Conservation (phyloP, 2,888 invertebrate species). For the Ennomos erosarius region DNA sequence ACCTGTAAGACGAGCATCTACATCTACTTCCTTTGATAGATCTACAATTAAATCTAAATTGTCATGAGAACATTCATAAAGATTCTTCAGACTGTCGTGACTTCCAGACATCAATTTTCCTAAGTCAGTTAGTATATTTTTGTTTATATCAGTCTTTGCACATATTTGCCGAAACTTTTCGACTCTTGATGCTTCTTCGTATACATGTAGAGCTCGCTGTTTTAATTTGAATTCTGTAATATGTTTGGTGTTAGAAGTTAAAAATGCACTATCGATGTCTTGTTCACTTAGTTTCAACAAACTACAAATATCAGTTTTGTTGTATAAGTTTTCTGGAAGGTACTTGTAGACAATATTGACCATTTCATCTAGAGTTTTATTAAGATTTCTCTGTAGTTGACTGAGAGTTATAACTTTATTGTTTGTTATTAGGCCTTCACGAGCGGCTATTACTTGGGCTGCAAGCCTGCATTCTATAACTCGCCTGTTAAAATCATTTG, state of each 20-base stretch:
- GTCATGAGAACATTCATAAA: slow-evolving; percentile 97
- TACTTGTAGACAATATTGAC: slow-evolving; percentile 86
- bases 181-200: slow-evolving; percentile 95
- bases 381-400: slow-evolving; percentile 89
- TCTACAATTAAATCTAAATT: slow-evolving; percentile 93
- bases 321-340: slow-evolving; percentile 88
- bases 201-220: slow-evolving; percentile 96
- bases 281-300: slow-evolving; percentile 85
- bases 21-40: slow-evolving; percentile 87
- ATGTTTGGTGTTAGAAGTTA: slow-evolving; percentile 85
- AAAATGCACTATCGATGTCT: slow-evolving; percentile 82
- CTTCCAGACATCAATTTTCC: slow-evolving; percentile 95
- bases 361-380: slow-evolving; percentile 88
- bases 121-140: slow-evolving; percentile 82
- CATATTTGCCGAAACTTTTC: slow-evolving; percentile 89
- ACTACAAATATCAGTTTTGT: slow-evolving; percentile 87
- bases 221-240: slow-evolving; percentile 91
- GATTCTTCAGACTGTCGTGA: slow-evolving; percentile 92
- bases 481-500: slow-evolving; percentile 95
- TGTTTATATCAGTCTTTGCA: slow-evolving; percentile 52
- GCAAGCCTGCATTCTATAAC: slow-evolving; percentile 98
- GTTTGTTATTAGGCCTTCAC: slow-evolving; percentile 77
- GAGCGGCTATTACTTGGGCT: slow-evolving; percentile 88
- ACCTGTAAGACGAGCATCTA: slow-evolving; percentile 97
- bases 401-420: slow-evolving; percentile 89